Conservation (phyloP, 2,888 invertebrate species). For the Ctena decussata region DNA sequence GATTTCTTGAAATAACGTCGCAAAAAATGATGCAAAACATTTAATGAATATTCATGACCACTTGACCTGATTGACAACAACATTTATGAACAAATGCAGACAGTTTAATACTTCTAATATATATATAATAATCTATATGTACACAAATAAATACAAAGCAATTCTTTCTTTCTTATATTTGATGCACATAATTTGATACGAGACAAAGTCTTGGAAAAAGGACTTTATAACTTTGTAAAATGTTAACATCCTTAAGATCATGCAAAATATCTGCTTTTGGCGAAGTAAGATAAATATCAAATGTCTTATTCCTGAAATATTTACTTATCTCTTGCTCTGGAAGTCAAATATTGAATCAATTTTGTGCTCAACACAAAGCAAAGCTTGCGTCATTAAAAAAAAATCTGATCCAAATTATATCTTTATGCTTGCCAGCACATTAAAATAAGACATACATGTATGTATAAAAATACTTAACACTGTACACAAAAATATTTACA, state of each 20-base stretch:
- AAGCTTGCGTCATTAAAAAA: background rate
- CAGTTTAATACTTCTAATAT: background rate
- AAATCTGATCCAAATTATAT: slow-evolving; percentile 7
- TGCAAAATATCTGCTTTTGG: too few relatives aligned
- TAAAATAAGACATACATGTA: background rate
- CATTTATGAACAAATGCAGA: background rate
- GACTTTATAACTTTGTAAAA: too few relatives aligned
- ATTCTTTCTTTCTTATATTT: background rate
- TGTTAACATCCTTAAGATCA: too few relatives aligned
- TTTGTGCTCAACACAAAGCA: slow-evolving; percentile 1
- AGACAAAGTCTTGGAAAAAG: too few relatives aligned
- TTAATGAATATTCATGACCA: background rate
- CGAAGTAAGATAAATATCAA: too few relatives aligned
- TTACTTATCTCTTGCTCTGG: too few relatives aligned
- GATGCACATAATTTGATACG: too few relatives aligned
- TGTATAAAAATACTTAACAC: slow-evolving; percentile 5
- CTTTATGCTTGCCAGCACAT: background rate
- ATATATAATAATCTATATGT: background rate
- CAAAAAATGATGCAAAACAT: too few relatives aligned
- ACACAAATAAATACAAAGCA: background rate
- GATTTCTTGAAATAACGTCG: too few relatives aligned
- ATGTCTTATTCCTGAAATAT: too few relatives aligned
- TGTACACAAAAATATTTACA: slow-evolving; percentile 9
- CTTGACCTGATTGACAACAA: background rate
- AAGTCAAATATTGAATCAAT: background rate